These are phyloP conservation scores for Dufourea novaeangliae DNA, from an alignment of 1,140 invertebrate genomes.

Conservation along the genomic window DNA sequence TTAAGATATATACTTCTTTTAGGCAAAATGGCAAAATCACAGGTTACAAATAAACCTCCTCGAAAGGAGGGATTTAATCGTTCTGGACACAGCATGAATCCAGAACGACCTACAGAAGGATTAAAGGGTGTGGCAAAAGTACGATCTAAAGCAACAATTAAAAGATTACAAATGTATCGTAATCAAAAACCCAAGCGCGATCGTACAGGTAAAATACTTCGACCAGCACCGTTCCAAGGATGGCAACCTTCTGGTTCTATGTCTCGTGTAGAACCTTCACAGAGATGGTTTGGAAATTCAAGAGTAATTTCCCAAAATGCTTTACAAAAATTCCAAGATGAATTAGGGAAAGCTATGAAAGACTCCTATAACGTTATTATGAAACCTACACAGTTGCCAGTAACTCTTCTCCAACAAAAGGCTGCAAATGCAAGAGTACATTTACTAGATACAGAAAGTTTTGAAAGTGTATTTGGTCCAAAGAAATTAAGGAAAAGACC, in stretches of 20 bases:
- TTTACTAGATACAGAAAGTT: conserved; percentile 97
- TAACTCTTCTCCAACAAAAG: conserved; percentile 96
- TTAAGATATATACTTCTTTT: conserved; percentile 6
- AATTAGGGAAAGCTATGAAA: conserved; percentile 95
- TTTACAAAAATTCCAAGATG: conserved; percentile 98
- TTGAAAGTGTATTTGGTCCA: conserved; percentile 96
- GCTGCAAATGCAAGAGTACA: conserved; percentile 95
- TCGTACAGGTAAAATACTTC: conserved; percentile 94
- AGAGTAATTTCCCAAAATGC: conserved; percentile 95
- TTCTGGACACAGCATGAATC: conserved; percentile 94
- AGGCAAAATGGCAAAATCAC: conserved; percentile 87
- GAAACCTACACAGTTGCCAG: conserved; percentile 96
- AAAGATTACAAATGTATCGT: conserved; percentile 98
- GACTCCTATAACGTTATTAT: conserved; percentile 99
- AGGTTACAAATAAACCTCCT: conserved; percentile 85
- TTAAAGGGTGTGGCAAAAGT: conserved; percentile 93
- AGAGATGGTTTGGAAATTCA: conserved; percentile 98
- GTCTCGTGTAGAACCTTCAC: conserved; percentile 97
- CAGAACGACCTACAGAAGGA: conserved; percentile 88
- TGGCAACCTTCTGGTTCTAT: conserved; percentile 93
- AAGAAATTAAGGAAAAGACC: conserved; percentile 96
- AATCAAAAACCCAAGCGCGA: conserved; percentile 98
- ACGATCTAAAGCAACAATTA: conserved; percentile 96
- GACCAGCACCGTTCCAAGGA: conserved; percentile 97
- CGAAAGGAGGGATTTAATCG: conserved; percentile 90